Conservation (phyloP, 2,888 invertebrate genomes). For the Myopa testacea region DNA sequence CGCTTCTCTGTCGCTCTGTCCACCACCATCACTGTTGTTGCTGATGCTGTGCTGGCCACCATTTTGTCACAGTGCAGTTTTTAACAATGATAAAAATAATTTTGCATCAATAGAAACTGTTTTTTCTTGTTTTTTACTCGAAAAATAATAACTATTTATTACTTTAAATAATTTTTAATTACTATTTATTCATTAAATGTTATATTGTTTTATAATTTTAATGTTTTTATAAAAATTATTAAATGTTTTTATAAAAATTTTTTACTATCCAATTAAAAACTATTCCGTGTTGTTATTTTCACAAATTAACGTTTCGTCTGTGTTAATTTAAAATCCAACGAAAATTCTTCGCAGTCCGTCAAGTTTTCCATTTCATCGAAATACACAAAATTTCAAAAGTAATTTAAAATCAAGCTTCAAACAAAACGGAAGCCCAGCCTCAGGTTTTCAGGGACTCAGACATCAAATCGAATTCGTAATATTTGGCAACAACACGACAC, state of each 20-base stretch:
- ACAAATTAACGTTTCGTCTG: constrained; percentile 19
- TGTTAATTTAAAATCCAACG: not conserved
- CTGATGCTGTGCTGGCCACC: constrained; percentile 4
- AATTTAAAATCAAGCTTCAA: constrained; percentile 14
- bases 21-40: not conserved
- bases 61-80: constrained; percentile 15
- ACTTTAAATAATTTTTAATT: no score
- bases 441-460: no score
- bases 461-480: no score
- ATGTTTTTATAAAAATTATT: no score
- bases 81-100: no score
- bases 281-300: not conserved
- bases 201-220: no score
- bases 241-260: no score
- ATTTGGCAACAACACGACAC: not conserved
- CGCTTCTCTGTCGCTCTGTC: not conserved
- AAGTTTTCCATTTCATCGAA: no score
- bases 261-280: not conserved
- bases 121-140: no score
- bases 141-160: no score
- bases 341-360: not conserved
- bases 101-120: no score
- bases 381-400: constrained; percentile 1
- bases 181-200: no score
- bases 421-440: not conserved